A percentile compares a stretch with the other conserved stretches of the same genome.
phyloP scores from a whole-genome alignment of 2,113 vertebrate species.

The Copsychus sechellarum region DNA sequence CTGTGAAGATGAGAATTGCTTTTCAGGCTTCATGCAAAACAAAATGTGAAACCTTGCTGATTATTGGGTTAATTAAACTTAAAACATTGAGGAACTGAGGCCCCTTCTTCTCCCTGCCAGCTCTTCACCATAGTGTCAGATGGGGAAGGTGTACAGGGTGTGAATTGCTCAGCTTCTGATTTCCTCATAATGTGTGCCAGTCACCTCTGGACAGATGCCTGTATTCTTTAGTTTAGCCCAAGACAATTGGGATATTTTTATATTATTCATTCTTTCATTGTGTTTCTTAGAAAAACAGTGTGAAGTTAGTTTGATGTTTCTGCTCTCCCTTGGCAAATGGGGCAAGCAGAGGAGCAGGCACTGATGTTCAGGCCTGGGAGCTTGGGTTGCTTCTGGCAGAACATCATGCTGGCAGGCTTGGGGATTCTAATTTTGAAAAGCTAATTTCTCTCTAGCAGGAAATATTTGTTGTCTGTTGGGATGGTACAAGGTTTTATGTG shows the following conservation, averaged over 20 bases:
- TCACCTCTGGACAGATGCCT: neutral
- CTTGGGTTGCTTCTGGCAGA: neutral
- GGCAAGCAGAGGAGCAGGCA: neutral
- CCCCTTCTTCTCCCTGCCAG: neutral
- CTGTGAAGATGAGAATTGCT: neutral
- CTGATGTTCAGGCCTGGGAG: neutral
- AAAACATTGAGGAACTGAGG: neutral
- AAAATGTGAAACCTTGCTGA: neutral
- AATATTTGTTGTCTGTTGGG: neutral
- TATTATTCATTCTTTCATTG: neutral
- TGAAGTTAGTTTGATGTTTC: neutral
- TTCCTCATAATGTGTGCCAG: neutral
- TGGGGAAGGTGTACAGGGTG: neutral
- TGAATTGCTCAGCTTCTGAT: neutral
- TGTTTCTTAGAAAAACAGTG: neutral
- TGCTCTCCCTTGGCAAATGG: neutral
- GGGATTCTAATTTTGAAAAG: neutral
- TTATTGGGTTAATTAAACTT: neutral
- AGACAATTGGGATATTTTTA: neutral
- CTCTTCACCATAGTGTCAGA: neutral
- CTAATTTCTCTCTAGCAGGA: slow-evolving; percentile 1
- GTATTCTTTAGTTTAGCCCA: neutral
- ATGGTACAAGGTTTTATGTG: neutral
- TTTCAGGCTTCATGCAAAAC: neutral
- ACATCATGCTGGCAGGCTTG: neutral